Percentiles rank a stretch among this genome's conserved stretches.
Conservation (phyloP, 2,797 vertebrate genomes). For the Sebastes glaucus region DNA sequence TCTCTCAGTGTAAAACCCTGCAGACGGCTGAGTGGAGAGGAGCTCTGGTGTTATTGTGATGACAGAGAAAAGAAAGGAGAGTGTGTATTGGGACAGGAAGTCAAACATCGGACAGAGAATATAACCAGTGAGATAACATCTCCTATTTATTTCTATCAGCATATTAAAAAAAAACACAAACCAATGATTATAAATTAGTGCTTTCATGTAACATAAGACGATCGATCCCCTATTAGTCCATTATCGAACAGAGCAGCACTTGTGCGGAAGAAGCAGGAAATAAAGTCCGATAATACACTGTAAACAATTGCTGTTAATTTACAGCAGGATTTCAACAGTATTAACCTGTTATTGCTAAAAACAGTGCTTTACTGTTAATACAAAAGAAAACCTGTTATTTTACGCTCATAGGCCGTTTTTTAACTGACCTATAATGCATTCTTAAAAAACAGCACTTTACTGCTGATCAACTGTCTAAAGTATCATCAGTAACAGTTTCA, state of each 20-base stretch:
- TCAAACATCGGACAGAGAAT: background rate
- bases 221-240: background rate
- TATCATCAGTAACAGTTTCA: too few species aligned
- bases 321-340: too few species aligned
- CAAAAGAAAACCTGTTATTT: too few species aligned
- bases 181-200: background rate
- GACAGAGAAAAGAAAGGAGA: background rate
- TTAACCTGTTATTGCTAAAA: too few species aligned
- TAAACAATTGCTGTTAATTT: too few species aligned
- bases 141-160: background rate
- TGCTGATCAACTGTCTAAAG: too few species aligned
- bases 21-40: background rate
- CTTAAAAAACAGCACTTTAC: too few species aligned
- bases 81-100: background rate
- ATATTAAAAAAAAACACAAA: background rate
- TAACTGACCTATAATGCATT: too few species aligned
- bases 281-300: slow-evolving; percentile 1
- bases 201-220: background rate
- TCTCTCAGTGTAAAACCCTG: background rate
- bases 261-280: background rate
- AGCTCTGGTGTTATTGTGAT: background rate
- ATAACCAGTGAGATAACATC: too few species aligned
- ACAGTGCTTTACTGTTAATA: too few species aligned
- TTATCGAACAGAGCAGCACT: background rate
- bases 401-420: too few species aligned